Evolutionary conservation across 92 coral and sea anemone species (phyloP), one percentile per base, ranked within the genome.

Genomic region (Zoanthus sociatus): DNA sequence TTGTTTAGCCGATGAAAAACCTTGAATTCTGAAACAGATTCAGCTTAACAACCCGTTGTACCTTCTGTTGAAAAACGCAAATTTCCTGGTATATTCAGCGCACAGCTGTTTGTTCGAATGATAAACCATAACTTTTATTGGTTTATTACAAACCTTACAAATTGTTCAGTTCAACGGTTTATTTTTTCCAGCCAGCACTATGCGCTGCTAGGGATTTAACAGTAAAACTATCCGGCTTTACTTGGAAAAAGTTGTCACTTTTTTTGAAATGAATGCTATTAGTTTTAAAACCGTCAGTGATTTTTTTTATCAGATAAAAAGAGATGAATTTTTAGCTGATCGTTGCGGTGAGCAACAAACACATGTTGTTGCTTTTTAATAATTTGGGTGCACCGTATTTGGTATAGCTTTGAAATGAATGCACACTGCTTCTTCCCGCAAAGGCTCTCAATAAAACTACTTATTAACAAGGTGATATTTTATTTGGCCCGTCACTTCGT

Each of bases 71-170:
- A 81, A 50, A 44, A 81, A 3, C 37, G 10, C 54, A 48, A 13
- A 42, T 44, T 64, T 64, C 74, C 61, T 81, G 85, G 15, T 45
- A 26, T 73, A 63, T 64, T 81, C 46, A 81, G 85, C 69, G 69
- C 85, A 81, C 85, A 81, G 85, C 85, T 81, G 85, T 81, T 45
- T 32, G 44, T 13, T 30, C 47, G 67, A 26, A 61, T 26, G 32
- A n/a, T n/a, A 81, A 66, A 81, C 47, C 66, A 81, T 73, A 64
- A 64, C 13, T 63, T 67, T 63, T 79, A 53, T 79, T 79, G 58
- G 64, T 63, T 63, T 63, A 20, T 7, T 76, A 4, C 10, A 12
- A 31, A 50, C 26, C 67, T 3, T 53, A 9, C 0, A 30, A 69
- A 69, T 7, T 3, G 17, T 11, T 37, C 42, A 37, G 42, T 37